Evolutionary conservation across 1,140 invertebrate genomes (phyloP), one percentile per base, ranked within the genome.

Genomic region (Cataglyphis hispanica): DNA sequence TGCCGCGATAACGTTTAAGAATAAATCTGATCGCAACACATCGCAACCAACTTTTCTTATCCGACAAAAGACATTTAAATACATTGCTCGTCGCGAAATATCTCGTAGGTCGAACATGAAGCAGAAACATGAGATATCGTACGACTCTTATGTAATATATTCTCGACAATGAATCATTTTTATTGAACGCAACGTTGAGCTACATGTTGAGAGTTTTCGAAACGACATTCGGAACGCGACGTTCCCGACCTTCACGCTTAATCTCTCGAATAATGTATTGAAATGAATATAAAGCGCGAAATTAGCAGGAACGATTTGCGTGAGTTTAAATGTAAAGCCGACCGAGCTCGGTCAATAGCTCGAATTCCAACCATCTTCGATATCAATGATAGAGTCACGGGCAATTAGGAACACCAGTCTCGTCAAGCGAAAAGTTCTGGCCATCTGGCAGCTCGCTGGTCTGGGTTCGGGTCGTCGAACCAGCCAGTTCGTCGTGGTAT

Each of bases 21-120:
- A 19, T 56, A n/a, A 13, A 2, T 58, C n/a, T 43, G 56, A 58
- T 72, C 56, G 16, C 27, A 19, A n/a, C 77, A n/a, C 64, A 69
- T 43, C 7, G 37, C n/a, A n/a, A n/a, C 4, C 43, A n/a, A 31
- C n/a, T 58, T 58, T 34, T 81, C 53, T 83, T 83, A 74, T 34
- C 53, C 40, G n/a, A 27, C n/a, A 74, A 72, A 60, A 27, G 50
- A 60, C 67, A 43, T 72, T 43, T 43, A 25, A 77, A 83, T 40
- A 58, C 77, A 80, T 60, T 34, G 27, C 67, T 83, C 53, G 50
- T 13, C 53, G 50, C 63, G n/a, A 74, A 40, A 58, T 83, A 83
- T 72, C 56, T 83, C 67, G 78, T 83, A 60, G 53, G n/a, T 37
- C 27, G 53, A 83, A 74, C 78, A 46, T 46, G 78, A 60, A 74